Evolutionary conservation across 2,888 invertebrate species (phyloP).

Genomic region (Oscheius onirici): DNA sequence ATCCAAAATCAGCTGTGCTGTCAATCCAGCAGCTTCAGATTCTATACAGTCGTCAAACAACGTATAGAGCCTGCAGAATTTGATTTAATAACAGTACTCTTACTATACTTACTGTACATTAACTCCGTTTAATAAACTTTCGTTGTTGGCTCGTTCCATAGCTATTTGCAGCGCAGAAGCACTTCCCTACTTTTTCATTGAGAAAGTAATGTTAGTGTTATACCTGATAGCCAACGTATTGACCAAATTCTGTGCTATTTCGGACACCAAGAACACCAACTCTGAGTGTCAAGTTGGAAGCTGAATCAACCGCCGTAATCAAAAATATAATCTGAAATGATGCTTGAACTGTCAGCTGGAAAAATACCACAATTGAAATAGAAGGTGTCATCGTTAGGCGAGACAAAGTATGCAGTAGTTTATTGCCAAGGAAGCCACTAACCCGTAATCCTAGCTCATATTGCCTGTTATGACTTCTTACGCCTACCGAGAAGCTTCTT

Average conservation of each 20-base stretch:
- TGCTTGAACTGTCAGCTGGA: not conserved
- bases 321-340: slow-evolving; percentile 3
- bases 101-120: slow-evolving; percentile 38
- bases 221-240: slow-evolving; percentile 24
- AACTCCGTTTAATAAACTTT: slow-evolving; percentile 42
- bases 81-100: not conserved
- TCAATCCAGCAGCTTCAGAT: slow-evolving; percentile 41
- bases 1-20: slow-evolving; percentile 40
- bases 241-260: slow-evolving; percentile 7
- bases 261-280: slow-evolving; percentile 6
- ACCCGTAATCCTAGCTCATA: not conserved
- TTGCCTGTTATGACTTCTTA: slow-evolving; percentile 30
- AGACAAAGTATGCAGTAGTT: not conserved
- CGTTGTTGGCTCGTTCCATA: slow-evolving; percentile 45
- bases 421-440: slow-evolving; percentile 19
- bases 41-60: slow-evolving; percentile 51
- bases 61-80: slow-evolving; percentile 38
- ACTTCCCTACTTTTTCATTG: slow-evolving; percentile 5
- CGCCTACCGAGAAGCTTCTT: not conserved
- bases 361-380: not conserved
- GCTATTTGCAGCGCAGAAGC: slow-evolving; percentile 50
- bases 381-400: slow-evolving; percentile 3
- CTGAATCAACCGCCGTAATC: too few relatives aligned
- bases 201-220: not conserved
- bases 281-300: not conserved